Evolutionary conservation across 1,140 invertebrate species (phyloP).

Genomic region (Papilio polytes): DNA sequence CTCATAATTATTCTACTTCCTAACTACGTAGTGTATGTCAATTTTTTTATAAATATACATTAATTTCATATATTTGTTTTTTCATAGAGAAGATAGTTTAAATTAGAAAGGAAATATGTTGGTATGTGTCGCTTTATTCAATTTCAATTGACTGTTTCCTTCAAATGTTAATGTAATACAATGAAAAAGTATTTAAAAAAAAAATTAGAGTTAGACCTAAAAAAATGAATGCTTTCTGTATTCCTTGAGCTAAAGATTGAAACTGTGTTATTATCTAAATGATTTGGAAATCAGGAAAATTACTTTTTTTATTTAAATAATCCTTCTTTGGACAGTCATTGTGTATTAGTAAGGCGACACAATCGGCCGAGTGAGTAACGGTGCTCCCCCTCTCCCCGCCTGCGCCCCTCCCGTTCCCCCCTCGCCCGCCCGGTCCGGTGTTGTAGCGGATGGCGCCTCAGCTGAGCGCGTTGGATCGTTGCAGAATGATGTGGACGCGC

Average conservation of each 20-base stretch:
- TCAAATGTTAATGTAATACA: not conserved
- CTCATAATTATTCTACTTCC: constrained; percentile 18
- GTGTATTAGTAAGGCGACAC: constrained; percentile 43
- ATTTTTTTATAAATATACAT: constrained; percentile 38
- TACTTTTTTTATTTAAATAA: not conserved
- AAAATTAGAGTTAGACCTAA: not conserved
- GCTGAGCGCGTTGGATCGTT: constrained; percentile 79
- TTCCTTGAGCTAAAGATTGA: not conserved
- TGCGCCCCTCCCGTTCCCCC: constrained; percentile 31
- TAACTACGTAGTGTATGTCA: not conserved
- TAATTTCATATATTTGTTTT: constrained; percentile 51
- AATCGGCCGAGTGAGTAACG: constrained; percentile 71
- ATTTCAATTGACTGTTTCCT: constrained; percentile 53
- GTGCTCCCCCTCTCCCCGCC: constrained; percentile 51
- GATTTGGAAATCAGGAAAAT: not conserved
- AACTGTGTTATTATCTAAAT: not conserved
- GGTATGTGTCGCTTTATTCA: constrained; percentile 52
- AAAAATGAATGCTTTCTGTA: not conserved
- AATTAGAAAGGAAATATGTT: constrained; percentile 55
- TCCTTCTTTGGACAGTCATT: constrained; percentile 44
- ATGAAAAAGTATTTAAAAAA: no score
- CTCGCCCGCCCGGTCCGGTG: constrained; percentile 39
- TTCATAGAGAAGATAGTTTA: constrained; percentile 53
- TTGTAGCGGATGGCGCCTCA: constrained; percentile 73
- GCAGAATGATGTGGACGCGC: constrained; percentile 80